A percentile compares a stretch with the other conserved stretches of the same genome.
Evolutionary conservation across 2,888 invertebrate species (phyloP).

Genomic region (Tiphia femorata): DNA sequence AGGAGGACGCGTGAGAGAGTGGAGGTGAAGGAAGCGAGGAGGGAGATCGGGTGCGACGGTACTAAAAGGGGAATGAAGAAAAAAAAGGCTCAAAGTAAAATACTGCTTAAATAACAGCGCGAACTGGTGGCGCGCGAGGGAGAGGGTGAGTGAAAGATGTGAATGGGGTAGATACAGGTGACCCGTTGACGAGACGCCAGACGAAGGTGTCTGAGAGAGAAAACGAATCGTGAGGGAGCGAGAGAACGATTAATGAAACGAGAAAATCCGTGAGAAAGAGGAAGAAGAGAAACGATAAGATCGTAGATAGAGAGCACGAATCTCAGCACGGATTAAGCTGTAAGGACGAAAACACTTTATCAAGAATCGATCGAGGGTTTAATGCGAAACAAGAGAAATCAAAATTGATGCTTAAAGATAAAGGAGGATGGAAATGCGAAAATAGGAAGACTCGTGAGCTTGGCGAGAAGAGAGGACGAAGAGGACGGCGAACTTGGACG

Average conservation of each 20-base stretch:
- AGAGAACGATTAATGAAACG: constrained; percentile 3
- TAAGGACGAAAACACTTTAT: too few species aligned
- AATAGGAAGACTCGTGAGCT: background rate
- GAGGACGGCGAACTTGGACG: background rate
- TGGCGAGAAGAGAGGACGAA: background rate
- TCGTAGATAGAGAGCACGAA: constrained; percentile 42
- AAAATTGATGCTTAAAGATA: background rate
- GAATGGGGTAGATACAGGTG: background rate
- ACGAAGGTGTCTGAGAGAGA: too few species aligned
- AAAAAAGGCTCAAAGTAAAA: constrained; percentile 44
- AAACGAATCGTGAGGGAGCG: background rate
- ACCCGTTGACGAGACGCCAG: background rate
- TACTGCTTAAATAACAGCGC: constrained; percentile 51
- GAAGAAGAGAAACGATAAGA: constrained; percentile 51
- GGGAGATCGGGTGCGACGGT: background rate
- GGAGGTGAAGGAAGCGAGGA: background rate
- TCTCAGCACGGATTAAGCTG: too few species aligned
- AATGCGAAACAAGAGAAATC: background rate
- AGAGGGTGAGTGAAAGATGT: constrained; percentile 13
- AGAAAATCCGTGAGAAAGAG: constrained; percentile 3
- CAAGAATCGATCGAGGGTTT: background rate
- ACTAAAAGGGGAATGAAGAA: background rate
- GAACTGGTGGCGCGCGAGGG: constrained; percentile 22
- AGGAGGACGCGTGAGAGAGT: background rate
- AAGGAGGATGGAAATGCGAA: background rate